Base-by-base conservation (phyloP, 2,888 invertebrate genomes). In the Tetrapedia diversipes region DNA sequence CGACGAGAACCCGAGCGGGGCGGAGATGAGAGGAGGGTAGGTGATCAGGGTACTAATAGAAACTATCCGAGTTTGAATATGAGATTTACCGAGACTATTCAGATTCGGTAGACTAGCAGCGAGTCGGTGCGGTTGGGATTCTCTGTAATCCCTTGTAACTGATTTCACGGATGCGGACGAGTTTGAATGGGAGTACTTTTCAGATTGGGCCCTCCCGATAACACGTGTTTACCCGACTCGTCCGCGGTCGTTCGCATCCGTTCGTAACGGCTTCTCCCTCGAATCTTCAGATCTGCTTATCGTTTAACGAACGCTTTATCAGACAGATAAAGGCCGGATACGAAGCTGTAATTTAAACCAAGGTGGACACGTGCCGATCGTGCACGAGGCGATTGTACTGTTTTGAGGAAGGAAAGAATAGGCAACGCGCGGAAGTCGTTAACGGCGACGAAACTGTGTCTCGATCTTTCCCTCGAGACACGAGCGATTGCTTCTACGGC, bases 81-180 rank as follows among this genome's bases (percentile, higher is more conserved):
- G 70, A 66, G 70, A 76, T 76, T 78, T 76, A 76, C 76, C 66
- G 66, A 70, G 53, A 53, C 70, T 70, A 78, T 76, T 78, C 69
- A 66, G 70, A 76, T 78, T 70, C 69, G 63, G 64, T 10, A 32
- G 19, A 43, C 24, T 32, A n/a, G 7, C 45, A 22, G 10, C 32
- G 59, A 57, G 63, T 64, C 60, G 29, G 39, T 34, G 51, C 59
- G 63, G 49, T 37, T 22, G 22, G 43, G 74, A 68, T 77, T 34
- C n/a, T 49, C 34, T 47, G 64, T 74, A 77, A 77, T 77, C 68
- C 68, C 41, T 73, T 64, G 64, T 74, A 60, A 47, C 68, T 60
- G 77, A 63, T 77, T 73, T 57, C 45, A 49, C 51, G 57, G 64
- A 64, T 64, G 51, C 53, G 43, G 39, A 43, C 19, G 34, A 59